Evolutionary conservation across 2,797 vertebrate genomes (phyloP).

Genomic region (Pterois miles): DNA sequence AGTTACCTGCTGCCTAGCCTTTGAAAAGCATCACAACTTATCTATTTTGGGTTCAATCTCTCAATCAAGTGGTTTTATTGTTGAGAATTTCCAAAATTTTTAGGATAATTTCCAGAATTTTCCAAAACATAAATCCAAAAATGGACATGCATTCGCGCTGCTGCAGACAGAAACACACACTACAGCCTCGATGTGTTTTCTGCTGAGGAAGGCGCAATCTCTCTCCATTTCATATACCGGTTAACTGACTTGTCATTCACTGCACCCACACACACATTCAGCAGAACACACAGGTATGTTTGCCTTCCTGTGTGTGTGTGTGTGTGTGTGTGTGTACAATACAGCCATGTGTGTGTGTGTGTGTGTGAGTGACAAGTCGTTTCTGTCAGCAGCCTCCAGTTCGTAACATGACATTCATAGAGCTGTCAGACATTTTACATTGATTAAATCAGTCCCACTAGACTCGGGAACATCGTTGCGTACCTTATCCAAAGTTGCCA

Average conservation of each 20-base stretch:
- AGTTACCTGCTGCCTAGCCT: not conserved
- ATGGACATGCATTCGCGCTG: not conserved
- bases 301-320: not conserved
- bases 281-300: not conserved
- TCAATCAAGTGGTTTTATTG: constrained; percentile 4
- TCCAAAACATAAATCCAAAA: not conserved
- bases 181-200: constrained; percentile 34
- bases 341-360: not conserved
- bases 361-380: constrained; percentile 42
- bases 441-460: constrained; percentile 45
- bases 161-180: constrained; percentile 2
- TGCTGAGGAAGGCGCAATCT: constrained; percentile 43
- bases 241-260: constrained; percentile 53
- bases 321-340: not conserved
- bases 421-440: constrained; percentile 56
- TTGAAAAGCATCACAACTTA: not conserved
- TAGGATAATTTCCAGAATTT: too few species aligned
- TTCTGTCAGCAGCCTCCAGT: constrained; percentile 39
- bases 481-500: not conserved
- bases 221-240: constrained; percentile 43
- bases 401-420: constrained; percentile 46
- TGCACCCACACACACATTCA: not conserved
- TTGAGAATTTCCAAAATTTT: not conserved
- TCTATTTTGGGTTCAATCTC: not conserved
- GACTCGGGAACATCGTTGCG: not conserved